Conservation (phyloP, 35 echinoderm and acorn worm genomes). For the Anneissia japonica region DNA sequence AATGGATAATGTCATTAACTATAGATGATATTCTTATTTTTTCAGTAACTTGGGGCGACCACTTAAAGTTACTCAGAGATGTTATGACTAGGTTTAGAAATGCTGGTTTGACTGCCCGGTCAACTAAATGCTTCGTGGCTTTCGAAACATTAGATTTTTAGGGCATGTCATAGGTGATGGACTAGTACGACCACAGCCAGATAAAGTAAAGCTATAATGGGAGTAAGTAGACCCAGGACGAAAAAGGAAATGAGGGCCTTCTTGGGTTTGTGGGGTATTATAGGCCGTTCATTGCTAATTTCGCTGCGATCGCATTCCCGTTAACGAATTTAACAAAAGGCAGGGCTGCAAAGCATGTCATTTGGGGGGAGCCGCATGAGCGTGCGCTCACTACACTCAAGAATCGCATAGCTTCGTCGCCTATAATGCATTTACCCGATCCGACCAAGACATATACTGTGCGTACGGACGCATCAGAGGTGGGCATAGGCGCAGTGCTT, state of each 20-base stretch:
- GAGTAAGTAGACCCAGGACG: background rate
- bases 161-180: background rate
- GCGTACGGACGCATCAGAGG: slow-evolving; percentile 2
- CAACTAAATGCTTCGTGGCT: background rate
- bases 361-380: slow-evolving; percentile 23
- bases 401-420: background rate
- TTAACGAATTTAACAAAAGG: slow-evolving; percentile 14
- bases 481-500: slow-evolving; percentile 21
- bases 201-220: slow-evolving; percentile 8
- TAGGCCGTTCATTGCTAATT: background rate
- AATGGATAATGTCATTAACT: background rate
- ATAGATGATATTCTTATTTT: slow-evolving; percentile 3
- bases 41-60: background rate
- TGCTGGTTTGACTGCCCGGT: background rate
- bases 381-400: slow-evolving; percentile 10
- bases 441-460: slow-evolving; percentile 1
- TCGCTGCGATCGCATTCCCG: background rate
- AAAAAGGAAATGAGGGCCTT: slow-evolving; percentile 1
- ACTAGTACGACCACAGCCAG: background rate
- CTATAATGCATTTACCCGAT: slow-evolving; percentile 15
- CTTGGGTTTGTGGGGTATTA: too few relatives aligned
- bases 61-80: background rate
- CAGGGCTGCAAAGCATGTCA: background rate
- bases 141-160: background rate
- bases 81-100: background rate